phyloP scores from a whole-genome alignment of 2,888 invertebrate species.

The Drosophila crucigera region DNA sequence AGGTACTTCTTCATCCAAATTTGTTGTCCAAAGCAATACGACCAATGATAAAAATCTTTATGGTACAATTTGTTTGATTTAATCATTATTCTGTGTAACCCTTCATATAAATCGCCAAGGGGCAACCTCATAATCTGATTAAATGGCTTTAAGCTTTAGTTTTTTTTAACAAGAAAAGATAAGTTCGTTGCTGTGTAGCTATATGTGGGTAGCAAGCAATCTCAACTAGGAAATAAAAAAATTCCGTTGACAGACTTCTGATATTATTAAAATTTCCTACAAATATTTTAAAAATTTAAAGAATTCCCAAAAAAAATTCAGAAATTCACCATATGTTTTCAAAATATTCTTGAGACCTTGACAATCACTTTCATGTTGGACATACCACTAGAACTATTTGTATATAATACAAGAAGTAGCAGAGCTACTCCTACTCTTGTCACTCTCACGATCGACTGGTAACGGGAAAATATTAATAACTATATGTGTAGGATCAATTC shows the following conservation, averaged over 20 bases:
- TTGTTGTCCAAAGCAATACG: not conserved
- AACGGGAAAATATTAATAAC: not conserved
- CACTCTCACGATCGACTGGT: not conserved
- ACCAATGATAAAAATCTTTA: not conserved
- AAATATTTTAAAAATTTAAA: no score
- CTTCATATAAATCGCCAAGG: not conserved
- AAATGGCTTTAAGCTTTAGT: not conserved
- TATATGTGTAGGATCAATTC: no score
- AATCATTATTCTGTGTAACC: not conserved
- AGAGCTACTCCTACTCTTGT: not conserved
- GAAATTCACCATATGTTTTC: no score
- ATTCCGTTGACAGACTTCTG: no score
- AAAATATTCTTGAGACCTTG: no score
- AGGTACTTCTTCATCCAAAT: not conserved
- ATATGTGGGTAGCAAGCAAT: not conserved
- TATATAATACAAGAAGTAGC: not conserved
- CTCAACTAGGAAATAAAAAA: not conserved
- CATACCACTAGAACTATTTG: not conserved
- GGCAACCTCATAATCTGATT: not conserved
- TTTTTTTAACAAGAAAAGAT: not conserved
- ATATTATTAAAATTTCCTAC: no score
- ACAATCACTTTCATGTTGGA: no score
- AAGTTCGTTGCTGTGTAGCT: no score
- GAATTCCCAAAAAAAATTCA: no score
- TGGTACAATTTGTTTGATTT: not conserved